Evolutionary conservation across 2,888 invertebrate species (phyloP).

Genomic region (Pachycephus smyrnensis): DNA sequence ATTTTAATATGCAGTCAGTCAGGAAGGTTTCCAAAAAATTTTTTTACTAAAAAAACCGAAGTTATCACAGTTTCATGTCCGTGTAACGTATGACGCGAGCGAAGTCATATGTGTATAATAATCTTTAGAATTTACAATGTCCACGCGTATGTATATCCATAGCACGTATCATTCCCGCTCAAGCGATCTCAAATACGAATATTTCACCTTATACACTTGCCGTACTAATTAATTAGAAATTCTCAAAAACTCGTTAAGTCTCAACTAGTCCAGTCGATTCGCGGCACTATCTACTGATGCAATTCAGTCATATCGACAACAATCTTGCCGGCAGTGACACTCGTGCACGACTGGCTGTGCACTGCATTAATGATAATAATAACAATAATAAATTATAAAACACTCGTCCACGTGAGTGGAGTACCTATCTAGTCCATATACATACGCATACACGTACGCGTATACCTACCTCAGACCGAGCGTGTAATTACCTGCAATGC

Average conservation of each 20-base stretch:
- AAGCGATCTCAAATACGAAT: background rate
- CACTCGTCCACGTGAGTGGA: conserved; percentile 2
- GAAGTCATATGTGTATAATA: background rate
- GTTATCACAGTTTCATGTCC: background rate
- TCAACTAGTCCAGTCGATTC: background rate
- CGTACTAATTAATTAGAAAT: background rate
- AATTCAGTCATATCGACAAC: background rate
- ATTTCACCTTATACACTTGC: background rate
- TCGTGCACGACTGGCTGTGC: background rate
- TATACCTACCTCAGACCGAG: background rate
- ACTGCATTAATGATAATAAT: conserved; percentile 15
- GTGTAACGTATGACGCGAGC: background rate
- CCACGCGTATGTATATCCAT: background rate
- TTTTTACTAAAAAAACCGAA: no score
- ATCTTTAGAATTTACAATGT: background rate
- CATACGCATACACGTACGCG: background rate
- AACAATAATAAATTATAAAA: conserved; percentile 28
- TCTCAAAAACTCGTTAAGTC: background rate
- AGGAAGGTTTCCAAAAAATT: background rate
- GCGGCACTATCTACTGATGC: background rate
- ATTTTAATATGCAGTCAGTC: background rate
- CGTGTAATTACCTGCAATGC: conserved; percentile 30
- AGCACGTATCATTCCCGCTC: background rate
- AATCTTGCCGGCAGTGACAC: background rate
- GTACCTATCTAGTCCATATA: background rate